Evolutionary conservation across 2,888 invertebrate genomes (phyloP), one percentile per base, ranked within the genome.

Genomic region (Gibbula magus): DNA sequence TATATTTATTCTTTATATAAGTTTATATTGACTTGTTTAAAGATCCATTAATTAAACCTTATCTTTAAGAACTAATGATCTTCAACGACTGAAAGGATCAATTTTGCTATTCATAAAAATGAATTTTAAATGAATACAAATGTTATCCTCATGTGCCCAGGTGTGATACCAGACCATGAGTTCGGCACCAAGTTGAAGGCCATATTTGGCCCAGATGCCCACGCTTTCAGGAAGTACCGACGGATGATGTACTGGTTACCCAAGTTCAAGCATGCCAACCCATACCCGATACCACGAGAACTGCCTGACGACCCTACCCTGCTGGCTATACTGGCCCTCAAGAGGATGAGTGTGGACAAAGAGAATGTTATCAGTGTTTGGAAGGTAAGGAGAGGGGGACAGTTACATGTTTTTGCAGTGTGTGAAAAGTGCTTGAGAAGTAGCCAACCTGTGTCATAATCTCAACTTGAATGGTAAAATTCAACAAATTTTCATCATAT

Each of bases 141-240:
- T 45, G 10, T 45, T 1, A 13, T 45, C 45, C 5, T 8, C 8
- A 8, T 10, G 13, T 8, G 1, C 85, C 4, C 78, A 96, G 96
- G 95, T 83, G 97, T 99, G 1, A 96, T 97, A 86, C 98, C 99
- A 0, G 99, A 99, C 92, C 94, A 95, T 80, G 98, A 99, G 93
- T 95, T 97, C 94, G 96, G 98, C 90, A 94, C 95, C 77, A 95
- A 97, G 93, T 93, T 99, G 10, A 89, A 96, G 0, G 96, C 96
- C 89, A 95, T 96, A 74, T 99, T 99, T 93, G 99, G 99, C 0
- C 94, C 95, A 84, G 89, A 93, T 79, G 96, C 96, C 0, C 93
- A 93, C 85, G 94, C 94, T 0, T 91, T 93, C 77, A 91, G 92
- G 61, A 94, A 94, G 83, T 93, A 92, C 80, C 93, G 92, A 75